Evolutionary conservation across 2,888 invertebrate species (phyloP), one percentile per base, ranked within the genome.

Genomic region (Germaria angustata): DNA sequence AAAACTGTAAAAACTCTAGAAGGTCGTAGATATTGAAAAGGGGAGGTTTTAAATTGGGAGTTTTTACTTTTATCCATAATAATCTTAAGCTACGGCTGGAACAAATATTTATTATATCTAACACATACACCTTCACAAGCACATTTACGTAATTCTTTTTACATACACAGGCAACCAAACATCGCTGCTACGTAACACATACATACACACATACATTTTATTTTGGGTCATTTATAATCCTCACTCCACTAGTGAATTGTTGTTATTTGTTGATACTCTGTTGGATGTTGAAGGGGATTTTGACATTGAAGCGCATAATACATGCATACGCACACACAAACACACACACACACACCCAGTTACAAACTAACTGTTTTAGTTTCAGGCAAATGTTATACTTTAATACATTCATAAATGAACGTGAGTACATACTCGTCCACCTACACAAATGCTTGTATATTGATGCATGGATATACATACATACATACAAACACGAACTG

Each of bases 181-280:
- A 63, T 17, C 8, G 2, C 2, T 15, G 24, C 28, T 6, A 11
- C 59, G n/a, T 11, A 15, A 22, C n/a, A 46, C 2, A 76, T 11
- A 36, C 41, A 17, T 17, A 17, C 17, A 49, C 36, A 55, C 20
- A 32, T 39, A 72, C 36, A 66, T 72, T 79, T 79, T 76, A 81
- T 84, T 85, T 85, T 83, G 82, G 84, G 82, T 81, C 81, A 85
- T 85, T 85, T 84, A 84, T 84, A 86, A 86, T 77, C 83, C 84
- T 80, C 85, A 85, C 82, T 81, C 85, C 84, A 83, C 51, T 53
- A 61, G 57, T 44, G 51, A 61, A 44, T 28, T 49, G 59, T 55
- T 81, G 75, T 75, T 82, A 65, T 71, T 66, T 78, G 61, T 63
- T 63, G 44, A 22, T 55, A 22, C 36, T n/a, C n/a, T 69, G 53